Conservation (phyloP, 2,113 vertebrate genomes). For the Tauraco erythrolophus region DNA sequence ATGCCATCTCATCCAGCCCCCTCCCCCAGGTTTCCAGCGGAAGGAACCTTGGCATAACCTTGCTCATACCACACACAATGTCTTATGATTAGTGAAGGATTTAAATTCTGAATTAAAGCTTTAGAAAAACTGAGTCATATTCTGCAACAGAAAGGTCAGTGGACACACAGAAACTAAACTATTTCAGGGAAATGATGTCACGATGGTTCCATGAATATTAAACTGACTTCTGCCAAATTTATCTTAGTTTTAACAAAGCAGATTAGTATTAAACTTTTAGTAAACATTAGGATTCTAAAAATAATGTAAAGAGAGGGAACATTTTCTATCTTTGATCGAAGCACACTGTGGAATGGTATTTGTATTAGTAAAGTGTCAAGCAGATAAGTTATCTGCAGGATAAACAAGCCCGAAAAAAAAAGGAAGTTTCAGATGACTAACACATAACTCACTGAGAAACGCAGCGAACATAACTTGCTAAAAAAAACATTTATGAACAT, state of each 20-base stretch:
- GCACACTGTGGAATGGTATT: not conserved
- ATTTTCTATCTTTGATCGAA: not conserved
- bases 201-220: not conserved
- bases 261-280: not conserved
- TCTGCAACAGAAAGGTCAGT: not conserved
- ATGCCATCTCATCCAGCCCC: not conserved
- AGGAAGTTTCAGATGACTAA: slow-evolving; percentile 26
- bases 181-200: not conserved
- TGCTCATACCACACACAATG: not conserved
- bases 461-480: not conserved
- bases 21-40: not conserved
- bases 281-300: slow-evolving; percentile 15
- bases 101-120: not conserved
- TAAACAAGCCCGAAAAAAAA: not conserved
- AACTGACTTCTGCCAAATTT: not conserved
- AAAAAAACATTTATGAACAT: not conserved
- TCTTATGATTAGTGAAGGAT: not conserved
- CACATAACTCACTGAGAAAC: not conserved
- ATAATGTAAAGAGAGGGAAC: not conserved
- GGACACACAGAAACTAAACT: not conserved
- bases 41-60: not conserved
- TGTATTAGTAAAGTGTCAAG: not conserved
- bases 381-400: not conserved
- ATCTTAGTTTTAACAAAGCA: not conserved
- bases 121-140: slow-evolving; percentile 6